phyloP scores from a whole-genome alignment of 2,888 invertebrate species.

The Drosophila rubida region DNA sequence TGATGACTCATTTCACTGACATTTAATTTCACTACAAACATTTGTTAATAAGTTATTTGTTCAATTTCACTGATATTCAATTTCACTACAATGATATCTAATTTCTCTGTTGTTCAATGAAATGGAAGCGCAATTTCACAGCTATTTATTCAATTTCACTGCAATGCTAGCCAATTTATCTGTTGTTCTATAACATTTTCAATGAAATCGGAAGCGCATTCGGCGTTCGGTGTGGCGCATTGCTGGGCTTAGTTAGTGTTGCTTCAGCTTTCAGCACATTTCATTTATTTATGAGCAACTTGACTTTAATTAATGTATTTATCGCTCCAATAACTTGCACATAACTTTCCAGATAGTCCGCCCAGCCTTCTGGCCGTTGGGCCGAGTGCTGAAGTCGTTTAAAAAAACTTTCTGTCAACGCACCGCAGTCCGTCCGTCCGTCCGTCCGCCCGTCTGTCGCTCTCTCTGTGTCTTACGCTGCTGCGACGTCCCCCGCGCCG shows the following conservation, averaged over 20 bases:
- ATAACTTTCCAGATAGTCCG: slow-evolving; percentile 56
- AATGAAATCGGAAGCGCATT: too few relatives aligned
- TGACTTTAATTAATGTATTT: slow-evolving; percentile 81
- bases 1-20: too few relatives aligned
- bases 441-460: slow-evolving; percentile 2
- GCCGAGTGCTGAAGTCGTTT: slow-evolving; percentile 18
- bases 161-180: too few relatives aligned
- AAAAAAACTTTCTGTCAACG: slow-evolving; percentile 11
- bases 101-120: too few relatives aligned
- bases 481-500: background rate
- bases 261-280: slow-evolving; percentile 58
- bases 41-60: too few relatives aligned
- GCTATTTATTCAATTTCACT: too few relatives aligned
- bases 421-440: slow-evolving; percentile 5
- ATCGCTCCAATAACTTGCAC: slow-evolving; percentile 75
- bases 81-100: too few relatives aligned
- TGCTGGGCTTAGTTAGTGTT: slow-evolving; percentile 13
- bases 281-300: slow-evolving; percentile 77
- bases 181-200: too few relatives aligned
- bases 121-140: too few relatives aligned
- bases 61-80: too few relatives aligned
- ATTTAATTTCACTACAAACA: too few relatives aligned
- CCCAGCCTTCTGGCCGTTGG: slow-evolving; percentile 6
- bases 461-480: background rate
- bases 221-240: background rate